phyloP scores from a whole-genome alignment of 2,797 vertebrate genomes.

The Pteronotus mesoamericanus region DNA sequence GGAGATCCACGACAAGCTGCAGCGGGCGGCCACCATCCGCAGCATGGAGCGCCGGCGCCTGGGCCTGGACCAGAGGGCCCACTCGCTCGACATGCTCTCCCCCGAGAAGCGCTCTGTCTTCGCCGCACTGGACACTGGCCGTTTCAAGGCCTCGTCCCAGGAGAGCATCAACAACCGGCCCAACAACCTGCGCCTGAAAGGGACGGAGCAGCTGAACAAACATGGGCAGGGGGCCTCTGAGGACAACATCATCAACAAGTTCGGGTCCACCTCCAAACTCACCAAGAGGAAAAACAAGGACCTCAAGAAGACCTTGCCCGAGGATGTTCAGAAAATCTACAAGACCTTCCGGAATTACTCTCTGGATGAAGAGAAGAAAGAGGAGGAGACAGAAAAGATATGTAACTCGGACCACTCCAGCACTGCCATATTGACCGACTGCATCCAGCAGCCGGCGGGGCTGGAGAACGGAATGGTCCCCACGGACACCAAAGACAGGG shows the following conservation, averaged over 20 bases:
- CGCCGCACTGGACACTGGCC: conserved; percentile 90
- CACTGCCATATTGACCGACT: conserved; percentile 88
- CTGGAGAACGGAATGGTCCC: conserved; percentile 87
- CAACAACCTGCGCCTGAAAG: conserved; percentile 94
- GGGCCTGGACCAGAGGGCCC: conserved; percentile 95
- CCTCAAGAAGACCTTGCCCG: conserved; percentile 89
- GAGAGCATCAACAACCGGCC: conserved; percentile 97
- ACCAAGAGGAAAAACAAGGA: conserved; percentile 94
- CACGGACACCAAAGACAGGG: conserved; percentile 88
- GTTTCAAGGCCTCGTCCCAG: conserved; percentile 95
- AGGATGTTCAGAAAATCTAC: conserved; percentile 89
- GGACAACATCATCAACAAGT: conserved; percentile 96
- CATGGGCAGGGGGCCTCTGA: conserved; percentile 89
- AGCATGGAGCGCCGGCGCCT: conserved; percentile 97
- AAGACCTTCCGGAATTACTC: conserved; percentile 87
- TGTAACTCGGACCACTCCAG: conserved; percentile 88
- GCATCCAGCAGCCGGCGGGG: conserved; percentile 82
- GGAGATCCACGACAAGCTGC: conserved; percentile 97
- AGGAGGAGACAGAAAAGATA: conserved; percentile 82
- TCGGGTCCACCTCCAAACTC: conserved; percentile 92
- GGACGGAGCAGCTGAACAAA: conserved; percentile 86
- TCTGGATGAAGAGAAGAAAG: conserved; percentile 89
- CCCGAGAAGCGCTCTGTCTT: conserved; percentile 95
- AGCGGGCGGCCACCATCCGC: conserved; percentile 95
- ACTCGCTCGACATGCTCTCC: conserved; percentile 97